A percentile compares a stretch with the other conserved stretches of the same genome.
These are phyloP conservation scores for Sturnus vulgaris DNA, from an alignment of 2,113 vertebrate genomes.

Conservation along the genomic window DNA sequence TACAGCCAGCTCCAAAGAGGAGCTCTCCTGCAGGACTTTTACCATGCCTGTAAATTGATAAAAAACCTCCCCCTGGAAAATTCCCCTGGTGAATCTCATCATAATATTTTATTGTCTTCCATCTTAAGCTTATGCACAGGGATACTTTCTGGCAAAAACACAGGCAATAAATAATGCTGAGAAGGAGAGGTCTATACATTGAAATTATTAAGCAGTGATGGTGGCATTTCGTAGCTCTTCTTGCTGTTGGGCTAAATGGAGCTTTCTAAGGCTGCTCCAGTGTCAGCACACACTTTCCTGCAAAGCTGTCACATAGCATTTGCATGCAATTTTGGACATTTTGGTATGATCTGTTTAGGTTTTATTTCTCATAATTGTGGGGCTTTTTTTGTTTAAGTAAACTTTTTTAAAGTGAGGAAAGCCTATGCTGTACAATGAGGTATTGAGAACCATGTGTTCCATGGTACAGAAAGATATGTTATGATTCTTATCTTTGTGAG, in stretches of 20 bases:
- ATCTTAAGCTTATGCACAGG: background rate
- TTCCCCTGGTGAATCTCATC: background rate
- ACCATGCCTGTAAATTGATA: background rate
- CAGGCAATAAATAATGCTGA: background rate
- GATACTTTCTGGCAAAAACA: background rate
- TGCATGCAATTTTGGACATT: background rate
- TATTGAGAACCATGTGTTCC: constrained; percentile 68
- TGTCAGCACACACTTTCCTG: background rate
- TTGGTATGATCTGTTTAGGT: background rate
- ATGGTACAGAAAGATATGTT: constrained; percentile 66
- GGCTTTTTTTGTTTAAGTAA: constrained; percentile 26
- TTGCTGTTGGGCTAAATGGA: background rate
- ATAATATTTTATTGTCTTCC: constrained; percentile 16
- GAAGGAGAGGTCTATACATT: background rate
- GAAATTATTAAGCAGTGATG: background rate
- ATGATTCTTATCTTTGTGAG: constrained; percentile 72
- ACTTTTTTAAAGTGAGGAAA: constrained; percentile 35
- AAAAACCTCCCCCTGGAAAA: constrained; percentile 37
- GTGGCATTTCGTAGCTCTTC: background rate
- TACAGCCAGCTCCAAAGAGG: constrained; percentile 8
- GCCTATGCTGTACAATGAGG: constrained; percentile 11
- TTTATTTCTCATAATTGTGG: constrained; percentile 18
- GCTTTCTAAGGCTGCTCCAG: background rate
- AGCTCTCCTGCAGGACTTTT: background rate
- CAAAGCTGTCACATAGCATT: background rate